phyloP scores from a whole-genome alignment of 2,797 vertebrate genomes.

The Xenops minutus region DNA sequence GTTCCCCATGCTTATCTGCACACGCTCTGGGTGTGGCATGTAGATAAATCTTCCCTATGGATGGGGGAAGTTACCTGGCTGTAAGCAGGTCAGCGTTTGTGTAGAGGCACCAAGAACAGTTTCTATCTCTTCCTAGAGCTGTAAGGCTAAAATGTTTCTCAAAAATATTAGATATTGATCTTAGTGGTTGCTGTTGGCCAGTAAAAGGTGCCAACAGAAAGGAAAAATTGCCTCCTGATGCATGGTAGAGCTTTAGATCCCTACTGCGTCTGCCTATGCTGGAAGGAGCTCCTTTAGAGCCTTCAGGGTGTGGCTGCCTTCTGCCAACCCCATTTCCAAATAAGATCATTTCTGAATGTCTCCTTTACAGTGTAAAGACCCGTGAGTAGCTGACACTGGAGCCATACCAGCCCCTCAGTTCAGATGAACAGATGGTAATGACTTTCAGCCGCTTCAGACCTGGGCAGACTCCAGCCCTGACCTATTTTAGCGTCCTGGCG shows the following conservation, averaged over 20 bases:
- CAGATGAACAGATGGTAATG: conserved; percentile 51
- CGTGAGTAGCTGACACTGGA: neutral
- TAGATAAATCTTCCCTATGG: neutral
- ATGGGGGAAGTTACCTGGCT: neutral
- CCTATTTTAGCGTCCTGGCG: conserved; percentile 28
- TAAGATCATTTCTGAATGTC: neutral
- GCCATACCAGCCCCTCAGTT: neutral
- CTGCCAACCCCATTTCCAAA: neutral
- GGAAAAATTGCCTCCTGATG: neutral
- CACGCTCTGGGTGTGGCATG: neutral
- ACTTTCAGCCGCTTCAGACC: conserved; percentile 43
- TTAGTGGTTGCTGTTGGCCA: neutral
- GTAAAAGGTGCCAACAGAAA: neutral
- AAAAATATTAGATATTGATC: neutral
- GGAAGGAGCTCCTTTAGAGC: neutral
- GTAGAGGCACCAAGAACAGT: neutral
- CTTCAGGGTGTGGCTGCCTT: neutral
- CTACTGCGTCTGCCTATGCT: neutral
- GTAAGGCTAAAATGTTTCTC: neutral
- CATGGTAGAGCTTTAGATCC: neutral
- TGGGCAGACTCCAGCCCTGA: conserved; percentile 49
- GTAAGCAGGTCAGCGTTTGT: neutral
- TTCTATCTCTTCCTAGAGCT: neutral
- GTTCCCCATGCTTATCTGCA: neutral
- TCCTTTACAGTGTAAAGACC: neutral